Conservation (phyloP, 1,140 invertebrate genomes). For the Oscheius sp. region DNA sequence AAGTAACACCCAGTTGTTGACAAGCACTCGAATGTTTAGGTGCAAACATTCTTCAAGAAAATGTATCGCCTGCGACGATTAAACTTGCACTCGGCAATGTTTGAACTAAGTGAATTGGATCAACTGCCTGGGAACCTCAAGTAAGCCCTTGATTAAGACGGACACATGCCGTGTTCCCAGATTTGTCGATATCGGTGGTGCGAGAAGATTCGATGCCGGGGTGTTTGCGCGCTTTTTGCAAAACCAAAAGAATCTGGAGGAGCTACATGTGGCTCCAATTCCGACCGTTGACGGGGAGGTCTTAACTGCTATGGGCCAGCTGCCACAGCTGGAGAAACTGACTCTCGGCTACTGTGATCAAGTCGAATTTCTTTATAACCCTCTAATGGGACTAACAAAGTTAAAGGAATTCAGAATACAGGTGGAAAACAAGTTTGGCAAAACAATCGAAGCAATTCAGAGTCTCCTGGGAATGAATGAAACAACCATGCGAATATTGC, state of each 20-base stretch:
- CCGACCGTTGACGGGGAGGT: background rate
- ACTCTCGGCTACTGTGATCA: background rate
- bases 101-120: background rate
- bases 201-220: background rate
- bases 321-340: constrained; percentile 17
- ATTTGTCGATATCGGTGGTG: constrained; percentile 16
- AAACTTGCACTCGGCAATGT: constrained; percentile 24
- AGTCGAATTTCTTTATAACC: background rate
- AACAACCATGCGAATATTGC: background rate
- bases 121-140: constrained; percentile 12
- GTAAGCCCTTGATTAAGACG: background rate
- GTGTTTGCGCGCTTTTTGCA: constrained; percentile 1
- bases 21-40: constrained; percentile 6
- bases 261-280: constrained; percentile 9
- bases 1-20: constrained; percentile 21
- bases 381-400: background rate
- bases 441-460: background rate
- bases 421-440: background rate
- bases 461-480: constrained; percentile 1
- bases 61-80: constrained; percentile 1
- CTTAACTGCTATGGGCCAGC: constrained; percentile 15
- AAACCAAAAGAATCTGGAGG: background rate
- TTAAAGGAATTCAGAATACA: background rate
- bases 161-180: background rate
- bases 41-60: constrained; percentile 3